Evolutionary conservation across 2,888 invertebrate species (phyloP), one percentile per base, ranked within the genome.

Genomic region (Camponotus fellah): DNA sequence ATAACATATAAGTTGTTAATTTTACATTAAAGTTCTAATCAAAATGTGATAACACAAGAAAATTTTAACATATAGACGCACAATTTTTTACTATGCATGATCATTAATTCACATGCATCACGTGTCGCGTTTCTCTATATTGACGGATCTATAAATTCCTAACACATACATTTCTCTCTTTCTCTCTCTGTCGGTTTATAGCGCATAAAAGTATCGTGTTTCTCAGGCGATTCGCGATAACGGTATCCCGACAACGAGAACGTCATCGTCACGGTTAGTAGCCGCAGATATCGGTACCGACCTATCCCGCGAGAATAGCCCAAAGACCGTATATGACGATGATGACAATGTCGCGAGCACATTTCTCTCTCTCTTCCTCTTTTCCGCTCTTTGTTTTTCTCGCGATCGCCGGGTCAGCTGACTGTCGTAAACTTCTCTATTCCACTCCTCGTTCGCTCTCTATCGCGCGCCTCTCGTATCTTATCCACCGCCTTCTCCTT

Each of bases 131-230:
- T 69, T 69, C 49, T 60, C 21, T n/a, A 21, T 56, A 66, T 58
- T 43, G 34, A 14, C 58, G 34, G 12, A 46, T 46, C 9, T 43
- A 43, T 43, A 43, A 10, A 43, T 43, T 10, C 10, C 2, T 40
- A 40, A 43, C 2, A 43, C 9, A 43, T 43, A 43, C 14, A 10
- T 46, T 1, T 46, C 0, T 46, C 14, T 17, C 14, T 46, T 1
- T 17, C 17, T 17, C 1, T 46, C 46, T 46, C 14, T 14, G 46
- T 80, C 71, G 43, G 26, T 62, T 62, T 80, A 80, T 69, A 80
- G 69, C 68, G 60, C 26, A 60, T 69, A 69, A 71, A 80, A 80
- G 71, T 80, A 80, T 80, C 71, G 60, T 37, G 34, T 80, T 60
- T 12, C 69, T 60, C 46, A 26, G 21, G 56, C 53, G 26, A 66